Evolutionary conservation across 2,113 vertebrate species (phyloP), one percentile per base, ranked within the genome.

Genomic region (Triplophysa siluroides): DNA sequence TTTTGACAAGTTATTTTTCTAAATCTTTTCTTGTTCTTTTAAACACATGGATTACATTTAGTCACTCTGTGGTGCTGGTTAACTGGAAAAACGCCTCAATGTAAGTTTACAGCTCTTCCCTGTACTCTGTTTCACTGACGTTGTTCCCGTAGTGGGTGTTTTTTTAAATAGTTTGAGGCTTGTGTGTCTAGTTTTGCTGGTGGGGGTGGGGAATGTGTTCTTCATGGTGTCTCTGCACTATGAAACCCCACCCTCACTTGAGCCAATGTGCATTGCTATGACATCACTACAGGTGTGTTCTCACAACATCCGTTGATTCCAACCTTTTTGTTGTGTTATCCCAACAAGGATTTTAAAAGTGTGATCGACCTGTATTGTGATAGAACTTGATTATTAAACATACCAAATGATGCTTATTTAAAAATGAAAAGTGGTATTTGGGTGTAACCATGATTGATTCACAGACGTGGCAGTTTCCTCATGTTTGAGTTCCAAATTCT

Each of bases 21-120:
- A 29, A 70, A 70, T 4, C 0, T 9, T 33, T 47, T 50, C 16
- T 18, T 18, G 13, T 16, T 52, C 50, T 45, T 12, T 12, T 12
- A 45, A 45, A 45, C 43, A 45, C 10, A 11, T 45, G 10, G 2
- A 45, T 45, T 45, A 11, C 43, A 45, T 45, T 43, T 45, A 12
- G 43, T 11, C 11, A 45, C 0, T 45, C 43, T 38, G 33, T 38
- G 43, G 43, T 45, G 43, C 11, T 45, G 43, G 43, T 9, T 45
- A 45, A 52, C 50, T 52, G 50, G 13, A 14, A 4, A 47, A 47
- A 10, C 5, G 11, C 1, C 2, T 47, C 29, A 29, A 45, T 12
- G 50, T 83, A 75, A 54, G 18, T 72, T 21, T 33, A 62, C 50
- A 7, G 26, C 19, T 75, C 73, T 69, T 86, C 76, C 76, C 78